phyloP scores from a whole-genome alignment of 2,113 vertebrate genomes.

The Carassius auratus region DNA sequence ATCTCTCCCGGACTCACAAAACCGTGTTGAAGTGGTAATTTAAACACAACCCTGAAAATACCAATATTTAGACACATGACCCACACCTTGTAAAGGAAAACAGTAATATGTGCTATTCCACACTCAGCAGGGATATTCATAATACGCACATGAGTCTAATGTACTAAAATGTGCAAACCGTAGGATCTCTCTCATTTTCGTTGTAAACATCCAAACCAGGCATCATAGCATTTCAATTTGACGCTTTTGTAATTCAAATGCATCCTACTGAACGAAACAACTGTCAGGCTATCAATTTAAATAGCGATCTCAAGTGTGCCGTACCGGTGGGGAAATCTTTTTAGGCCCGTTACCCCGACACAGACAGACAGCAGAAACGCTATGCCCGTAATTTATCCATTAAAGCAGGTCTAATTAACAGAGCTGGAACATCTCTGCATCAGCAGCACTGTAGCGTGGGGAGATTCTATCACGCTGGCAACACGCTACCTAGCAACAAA shows the following conservation, averaged over 20 bases:
- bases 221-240: background rate
- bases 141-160: slow-evolving; percentile 14
- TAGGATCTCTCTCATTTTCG: background rate
- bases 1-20: slow-evolving; percentile 11
- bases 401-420: slow-evolving; percentile 25
- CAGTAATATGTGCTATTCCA: slow-evolving; percentile 7
- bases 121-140: slow-evolving; percentile 34
- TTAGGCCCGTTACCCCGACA: slow-evolving; percentile 14
- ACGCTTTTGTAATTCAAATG: slow-evolving; percentile 18
- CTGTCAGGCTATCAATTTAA: slow-evolving; percentile 1
- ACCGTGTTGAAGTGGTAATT: slow-evolving; percentile 29
- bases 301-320: background rate
- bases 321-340: background rate
- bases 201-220: background rate
- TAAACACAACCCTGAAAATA: slow-evolving; percentile 36
- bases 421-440: slow-evolving; percentile 14
- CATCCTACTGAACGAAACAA: background rate
- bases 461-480: background rate
- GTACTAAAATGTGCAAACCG: background rate
- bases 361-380: background rate
- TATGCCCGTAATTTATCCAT: slow-evolving; percentile 34
- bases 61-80: background rate
- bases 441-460: background rate
- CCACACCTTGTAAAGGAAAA: background rate
- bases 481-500: slow-evolving; percentile 42